phyloP scores from a whole-genome alignment of 2,797 vertebrate species.

The Catamblyrhynchus diadema region DNA sequence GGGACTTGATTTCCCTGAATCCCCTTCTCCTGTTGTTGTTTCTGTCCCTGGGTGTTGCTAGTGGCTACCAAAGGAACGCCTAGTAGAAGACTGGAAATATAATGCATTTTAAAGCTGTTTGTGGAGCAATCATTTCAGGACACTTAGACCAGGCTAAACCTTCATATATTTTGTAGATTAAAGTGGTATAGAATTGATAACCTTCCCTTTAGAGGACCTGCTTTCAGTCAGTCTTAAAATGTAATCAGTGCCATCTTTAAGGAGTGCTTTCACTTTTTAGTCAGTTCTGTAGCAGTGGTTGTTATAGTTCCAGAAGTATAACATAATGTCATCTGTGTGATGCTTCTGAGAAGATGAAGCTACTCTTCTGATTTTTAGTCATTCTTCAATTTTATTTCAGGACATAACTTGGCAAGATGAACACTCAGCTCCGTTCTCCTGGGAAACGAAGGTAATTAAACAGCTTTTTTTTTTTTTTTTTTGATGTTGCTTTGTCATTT shows the following conservation, averaged over 20 bases:
- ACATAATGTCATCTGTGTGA: background rate
- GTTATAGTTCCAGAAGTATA: background rate
- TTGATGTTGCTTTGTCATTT: background rate
- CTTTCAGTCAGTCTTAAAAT: background rate
- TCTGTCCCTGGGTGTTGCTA: background rate
- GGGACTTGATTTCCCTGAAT: background rate
- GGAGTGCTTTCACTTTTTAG: background rate
- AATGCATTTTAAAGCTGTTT: background rate
- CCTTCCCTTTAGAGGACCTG: background rate
- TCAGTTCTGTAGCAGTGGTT: background rate
- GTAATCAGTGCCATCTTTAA: background rate
- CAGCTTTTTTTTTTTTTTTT: background rate
- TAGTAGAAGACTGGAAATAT: background rate
- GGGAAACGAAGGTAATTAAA: slow-evolving; percentile 93
- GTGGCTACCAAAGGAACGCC: background rate
- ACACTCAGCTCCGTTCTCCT: slow-evolving; percentile 96
- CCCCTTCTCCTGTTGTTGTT: background rate
- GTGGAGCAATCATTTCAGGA: background rate
- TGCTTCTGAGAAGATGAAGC: background rate
- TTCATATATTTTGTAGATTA: background rate
- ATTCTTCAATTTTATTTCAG: slow-evolving; percentile 78
- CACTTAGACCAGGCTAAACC: background rate
- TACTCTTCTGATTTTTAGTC: slow-evolving; percentile 28
- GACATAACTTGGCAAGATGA: slow-evolving; percentile 99
- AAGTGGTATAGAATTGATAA: background rate